Evolutionary conservation across 1,140 invertebrate species (phyloP), one percentile per base, ranked within the genome.

Genomic region (Trichomalopsis sarcophagae): DNA sequence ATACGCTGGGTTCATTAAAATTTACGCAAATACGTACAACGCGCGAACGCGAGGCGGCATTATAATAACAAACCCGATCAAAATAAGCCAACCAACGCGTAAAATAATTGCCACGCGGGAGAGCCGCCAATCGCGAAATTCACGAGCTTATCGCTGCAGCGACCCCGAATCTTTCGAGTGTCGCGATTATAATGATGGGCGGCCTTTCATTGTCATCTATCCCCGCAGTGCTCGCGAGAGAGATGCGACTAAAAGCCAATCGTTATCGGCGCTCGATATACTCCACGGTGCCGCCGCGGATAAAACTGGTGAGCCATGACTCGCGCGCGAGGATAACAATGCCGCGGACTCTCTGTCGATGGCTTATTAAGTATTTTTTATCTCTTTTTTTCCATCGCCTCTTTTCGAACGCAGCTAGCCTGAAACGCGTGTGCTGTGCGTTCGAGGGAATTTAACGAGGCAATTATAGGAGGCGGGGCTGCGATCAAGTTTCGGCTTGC

Each of bases 311-410:
- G 62, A 84, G 9, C 44, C 82, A 21, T 68, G 36, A 78, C 40
- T 50, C 82, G 33, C 74, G 36, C 23, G 10, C 21, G 2, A 4
- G 21, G 55, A 14, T 21, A 62, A 84, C 40, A 68, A 78, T 78
- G 40, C 23, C 36, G 33, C 78, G 44, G 17, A 1, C 27, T 27
- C 30, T 47, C 23, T 11, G 62, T 2, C 75, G 66, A 17, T 27
- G 36, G 69, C 77, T 84, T 78, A 84, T 84, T 78, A 84, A 79
- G 76, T 79, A 79, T 79, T 23, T 84, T 84, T 80, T 44, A 40
- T 21, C 36, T 23, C 50, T 55, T 78, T 23, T 84, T 84, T 74
- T 80, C 40, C 9, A 3, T n/a, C n/a, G 62, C 23, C 33, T 36
- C 68, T 82, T 82, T 74, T 74, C 55, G 55, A 62, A 62, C n/a